Percentiles rank a stretch among this genome's conserved stretches.
phyloP scores from a whole-genome alignment of 2,888 invertebrate species.

The Orthosia incerta region DNA sequence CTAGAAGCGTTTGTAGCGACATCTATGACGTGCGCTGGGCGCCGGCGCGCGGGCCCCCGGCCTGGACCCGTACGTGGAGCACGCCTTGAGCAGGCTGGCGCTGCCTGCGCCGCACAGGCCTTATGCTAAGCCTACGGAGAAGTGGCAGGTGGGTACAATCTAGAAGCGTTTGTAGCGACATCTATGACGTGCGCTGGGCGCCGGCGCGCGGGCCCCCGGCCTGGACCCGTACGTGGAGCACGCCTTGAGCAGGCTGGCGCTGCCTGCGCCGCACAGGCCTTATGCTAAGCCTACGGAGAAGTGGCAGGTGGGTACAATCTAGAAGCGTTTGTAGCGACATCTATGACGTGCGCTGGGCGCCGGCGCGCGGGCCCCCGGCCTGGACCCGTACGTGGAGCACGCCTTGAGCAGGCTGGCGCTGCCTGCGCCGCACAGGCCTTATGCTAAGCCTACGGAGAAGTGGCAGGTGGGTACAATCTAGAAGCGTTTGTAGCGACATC shows the following conservation, averaged over 20 bases:
- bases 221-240: slow-evolving; percentile 97
- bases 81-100: slow-evolving; percentile 95
- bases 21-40: slow-evolving; percentile 95
- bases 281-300: slow-evolving; percentile 96
- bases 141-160: slow-evolving; percentile 87
- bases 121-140: slow-evolving; percentile 95
- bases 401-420: slow-evolving; percentile 95
- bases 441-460: slow-evolving; percentile 95
- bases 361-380: slow-evolving; percentile 95
- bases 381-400: slow-evolving; percentile 97
- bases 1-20: no score
- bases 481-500: no score
- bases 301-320: slow-evolving; percentile 84
- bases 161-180: no score
- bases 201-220: slow-evolving; percentile 95
- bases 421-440: slow-evolving; percentile 95
- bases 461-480: slow-evolving; percentile 83
- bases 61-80: slow-evolving; percentile 97
- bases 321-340: no score
- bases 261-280: slow-evolving; percentile 95
- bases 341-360: slow-evolving; percentile 95
- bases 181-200: slow-evolving; percentile 95
- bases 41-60: slow-evolving; percentile 96
- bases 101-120: slow-evolving; percentile 95
- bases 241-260: slow-evolving; percentile 94